Evolutionary conservation across 1,140 invertebrate genomes (phyloP).

Genomic region (Alviniconcha marisindica): DNA sequence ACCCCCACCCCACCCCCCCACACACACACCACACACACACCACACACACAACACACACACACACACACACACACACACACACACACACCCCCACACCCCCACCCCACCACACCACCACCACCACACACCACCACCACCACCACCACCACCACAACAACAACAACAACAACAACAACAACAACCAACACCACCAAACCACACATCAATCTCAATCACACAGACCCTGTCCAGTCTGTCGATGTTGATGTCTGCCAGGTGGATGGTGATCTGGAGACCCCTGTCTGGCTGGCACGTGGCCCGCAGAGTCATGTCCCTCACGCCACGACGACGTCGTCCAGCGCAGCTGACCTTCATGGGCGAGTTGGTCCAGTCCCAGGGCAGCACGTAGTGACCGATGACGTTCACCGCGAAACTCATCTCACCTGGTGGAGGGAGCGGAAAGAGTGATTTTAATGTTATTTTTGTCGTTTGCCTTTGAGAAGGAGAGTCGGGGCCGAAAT

Average conservation of each 20-base stretch:
- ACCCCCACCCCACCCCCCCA: too few relatives aligned
- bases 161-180: too few relatives aligned
- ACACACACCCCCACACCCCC: too few relatives aligned
- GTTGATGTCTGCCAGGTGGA: slow-evolving; percentile 50
- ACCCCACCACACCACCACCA: too few relatives aligned
- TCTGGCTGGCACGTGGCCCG: slow-evolving; percentile 40
- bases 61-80: too few relatives aligned
- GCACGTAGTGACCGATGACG: slow-evolving; percentile 63
- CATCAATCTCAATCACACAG: too few relatives aligned
- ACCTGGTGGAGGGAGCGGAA: slow-evolving; percentile 43
- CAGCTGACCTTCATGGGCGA: slow-evolving; percentile 56
- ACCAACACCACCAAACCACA: too few relatives aligned
- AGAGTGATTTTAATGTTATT: neutral
- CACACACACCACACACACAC: too few relatives aligned
- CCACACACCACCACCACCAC: too few relatives aligned
- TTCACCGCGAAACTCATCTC: slow-evolving; percentile 64
- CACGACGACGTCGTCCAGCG: neutral
- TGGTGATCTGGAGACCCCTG: slow-evolving; percentile 47
- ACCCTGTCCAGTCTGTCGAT: slow-evolving; percentile 45
- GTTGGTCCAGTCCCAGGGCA: slow-evolving; percentile 59
- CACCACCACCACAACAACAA: too few relatives aligned
- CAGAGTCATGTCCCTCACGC: slow-evolving; percentile 47
- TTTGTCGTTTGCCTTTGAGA: too few relatives aligned
- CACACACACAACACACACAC: too few relatives aligned
- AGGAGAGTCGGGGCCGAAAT: neutral